These are phyloP conservation scores for Chiloscyllium plagiosum DNA, from an alignment of 2,113 vertebrate species.

Conservation along the genomic window DNA sequence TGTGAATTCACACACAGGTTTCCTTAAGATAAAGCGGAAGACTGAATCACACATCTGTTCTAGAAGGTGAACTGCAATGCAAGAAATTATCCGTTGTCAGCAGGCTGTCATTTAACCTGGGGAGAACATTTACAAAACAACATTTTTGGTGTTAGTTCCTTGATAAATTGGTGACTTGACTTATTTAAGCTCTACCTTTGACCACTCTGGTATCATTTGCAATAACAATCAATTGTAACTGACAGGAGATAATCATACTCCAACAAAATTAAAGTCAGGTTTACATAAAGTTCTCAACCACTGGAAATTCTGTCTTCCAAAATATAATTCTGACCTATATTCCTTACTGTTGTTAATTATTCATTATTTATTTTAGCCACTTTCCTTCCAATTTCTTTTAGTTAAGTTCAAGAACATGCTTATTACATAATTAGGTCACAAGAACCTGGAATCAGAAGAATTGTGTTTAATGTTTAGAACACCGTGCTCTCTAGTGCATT, in stretches of 20 bases:
- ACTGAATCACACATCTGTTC: not conserved
- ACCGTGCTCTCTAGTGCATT: not conserved
- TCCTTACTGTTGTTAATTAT: slow-evolving; percentile 78
- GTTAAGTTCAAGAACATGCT: not conserved
- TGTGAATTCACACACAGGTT: slow-evolving; percentile 18
- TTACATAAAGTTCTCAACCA: not conserved
- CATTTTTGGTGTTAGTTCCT: not conserved
- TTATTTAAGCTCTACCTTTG: not conserved
- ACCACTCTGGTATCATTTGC: not conserved
- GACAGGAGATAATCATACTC: not conserved
- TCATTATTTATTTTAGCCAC: slow-evolving; percentile 66
- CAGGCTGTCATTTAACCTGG: not conserved
- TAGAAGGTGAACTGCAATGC: not conserved
- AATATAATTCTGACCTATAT: slow-evolving; percentile 71
- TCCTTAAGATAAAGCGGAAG: not conserved
- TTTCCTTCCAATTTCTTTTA: not conserved
- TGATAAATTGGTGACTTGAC: not conserved
- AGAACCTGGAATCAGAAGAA: not conserved
- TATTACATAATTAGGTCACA: not conserved
- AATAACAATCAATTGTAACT: not conserved
- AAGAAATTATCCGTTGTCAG: not conserved
- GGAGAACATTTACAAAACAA: not conserved
- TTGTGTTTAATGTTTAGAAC: not conserved
- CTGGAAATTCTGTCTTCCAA: not conserved
- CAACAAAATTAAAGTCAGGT: not conserved